Evolutionary conservation across 2,113 vertebrate genomes (phyloP).

Genomic region (Halcyon senegalensis): DNA sequence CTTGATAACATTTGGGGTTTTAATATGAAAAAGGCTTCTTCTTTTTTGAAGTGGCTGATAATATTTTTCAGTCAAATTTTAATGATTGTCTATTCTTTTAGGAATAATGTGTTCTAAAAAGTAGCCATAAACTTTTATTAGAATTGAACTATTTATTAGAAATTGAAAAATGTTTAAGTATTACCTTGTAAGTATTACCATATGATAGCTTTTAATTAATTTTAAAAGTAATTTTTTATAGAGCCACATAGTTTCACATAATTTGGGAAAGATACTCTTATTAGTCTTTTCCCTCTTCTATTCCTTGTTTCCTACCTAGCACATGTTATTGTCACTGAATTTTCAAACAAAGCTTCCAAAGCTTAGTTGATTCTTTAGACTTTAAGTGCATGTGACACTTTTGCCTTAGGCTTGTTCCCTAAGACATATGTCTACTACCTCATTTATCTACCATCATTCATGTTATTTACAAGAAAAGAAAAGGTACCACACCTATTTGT

Average conservation of each 20-base stretch:
- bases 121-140: neutral
- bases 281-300: neutral
- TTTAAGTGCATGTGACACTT: constrained; percentile 6
- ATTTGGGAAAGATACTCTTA: neutral
- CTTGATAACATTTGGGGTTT: neutral
- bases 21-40: neutral
- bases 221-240: neutral
- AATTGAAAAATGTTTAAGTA: neutral
- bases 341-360: neutral
- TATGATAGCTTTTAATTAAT: neutral
- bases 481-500: neutral
- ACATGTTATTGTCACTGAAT: neutral
- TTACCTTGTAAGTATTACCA: neutral
- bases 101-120: neutral
- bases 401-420: neutral
- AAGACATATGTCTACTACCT: neutral
- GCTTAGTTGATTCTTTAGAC: neutral
- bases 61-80: neutral
- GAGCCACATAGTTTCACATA: neutral
- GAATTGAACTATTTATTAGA: neutral
- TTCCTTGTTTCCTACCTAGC: neutral
- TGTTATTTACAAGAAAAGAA: neutral
- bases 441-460: neutral
- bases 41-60: neutral
- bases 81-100: neutral